phyloP scores from a whole-genome alignment of 35 echinoderm and acorn worm species.

The Apostichopus californicus region DNA sequence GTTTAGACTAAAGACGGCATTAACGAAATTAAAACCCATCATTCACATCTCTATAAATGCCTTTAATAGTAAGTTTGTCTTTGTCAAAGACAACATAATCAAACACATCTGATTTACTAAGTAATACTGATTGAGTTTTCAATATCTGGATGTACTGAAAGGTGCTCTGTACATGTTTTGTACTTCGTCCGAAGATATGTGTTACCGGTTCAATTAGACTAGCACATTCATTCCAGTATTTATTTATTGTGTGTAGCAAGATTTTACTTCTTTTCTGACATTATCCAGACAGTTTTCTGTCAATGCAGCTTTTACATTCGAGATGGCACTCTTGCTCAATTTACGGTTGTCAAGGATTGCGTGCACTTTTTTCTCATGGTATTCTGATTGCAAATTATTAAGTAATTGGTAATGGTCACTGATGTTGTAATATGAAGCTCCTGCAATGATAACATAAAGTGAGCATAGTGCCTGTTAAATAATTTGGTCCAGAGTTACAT shows the following conservation, averaged over 20 bases:
- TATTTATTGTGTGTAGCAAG: too few species aligned
- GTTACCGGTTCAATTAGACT: constrained; percentile 25
- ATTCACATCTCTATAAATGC: constrained; percentile 21
- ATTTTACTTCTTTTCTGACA: too few species aligned
- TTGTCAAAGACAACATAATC: constrained; percentile 20
- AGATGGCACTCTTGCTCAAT: neutral
- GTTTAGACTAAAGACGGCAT: too few species aligned
- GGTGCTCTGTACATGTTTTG: neutral
- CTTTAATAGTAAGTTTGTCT: neutral
- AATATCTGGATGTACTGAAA: neutral
- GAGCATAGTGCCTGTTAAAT: too few species aligned
- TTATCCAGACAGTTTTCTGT: too few species aligned
- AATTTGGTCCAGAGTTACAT: too few species aligned
- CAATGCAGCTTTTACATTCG: neutral
- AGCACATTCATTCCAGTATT: constrained; percentile 10
- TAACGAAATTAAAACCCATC: neutral
- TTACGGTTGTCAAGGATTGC: neutral
- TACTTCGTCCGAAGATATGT: neutral
- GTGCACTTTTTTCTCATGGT: constrained; percentile 18
- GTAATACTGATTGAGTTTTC: neutral
- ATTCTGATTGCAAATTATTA: constrained; percentile 29
- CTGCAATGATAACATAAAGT: too few species aligned
- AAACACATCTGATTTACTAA: constrained; percentile 8
- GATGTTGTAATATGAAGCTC: too few species aligned
- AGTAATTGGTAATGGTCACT: neutral